Evolutionary conservation across 2,797 vertebrate species (phyloP).

Genomic region (Takifugu rubripes): DNA sequence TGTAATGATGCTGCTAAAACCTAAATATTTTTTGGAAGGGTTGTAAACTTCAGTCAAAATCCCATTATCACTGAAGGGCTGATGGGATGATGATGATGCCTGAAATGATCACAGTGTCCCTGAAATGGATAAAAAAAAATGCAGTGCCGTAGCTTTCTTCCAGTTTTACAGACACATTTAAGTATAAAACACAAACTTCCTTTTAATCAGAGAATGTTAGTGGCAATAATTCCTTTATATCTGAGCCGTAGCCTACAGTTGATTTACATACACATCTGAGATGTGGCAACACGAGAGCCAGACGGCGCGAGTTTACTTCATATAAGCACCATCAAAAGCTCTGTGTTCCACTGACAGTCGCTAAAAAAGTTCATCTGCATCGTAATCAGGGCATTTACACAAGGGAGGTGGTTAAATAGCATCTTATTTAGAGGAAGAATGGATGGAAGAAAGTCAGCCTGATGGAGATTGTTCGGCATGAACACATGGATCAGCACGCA

Average conservation of each 20-base stretch:
- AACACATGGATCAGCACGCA: constrained; percentile 32
- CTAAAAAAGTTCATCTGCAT: constrained; percentile 3
- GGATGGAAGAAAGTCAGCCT: constrained; percentile 11
- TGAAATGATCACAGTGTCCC: too few species aligned
- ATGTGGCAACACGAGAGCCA: background rate
- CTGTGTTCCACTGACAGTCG: background rate
- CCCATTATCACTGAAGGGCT: too few species aligned
- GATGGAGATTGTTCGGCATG: constrained; percentile 20
- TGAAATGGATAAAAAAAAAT: background rate
- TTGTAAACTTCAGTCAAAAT: too few species aligned
- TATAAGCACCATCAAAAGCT: background rate
- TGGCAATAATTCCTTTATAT: background rate
- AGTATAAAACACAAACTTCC: background rate
- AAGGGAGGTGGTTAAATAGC: too few species aligned
- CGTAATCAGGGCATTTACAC: too few species aligned
- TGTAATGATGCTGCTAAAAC: background rate
- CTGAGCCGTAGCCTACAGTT: constrained; percentile 8
- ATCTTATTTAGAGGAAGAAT: constrained; percentile 3
- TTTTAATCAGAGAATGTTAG: background rate
- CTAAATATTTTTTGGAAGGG: background rate
- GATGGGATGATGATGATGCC: too few species aligned
- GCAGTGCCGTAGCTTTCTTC: background rate
- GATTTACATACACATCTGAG: background rate
- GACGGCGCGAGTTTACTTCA: background rate
- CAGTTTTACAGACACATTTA: background rate